A percentile compares a stretch with the other conserved stretches of the same genome.
Evolutionary conservation across 2,113 vertebrate genomes (phyloP).

Genomic region (human): GRCh38 chr7:20574501-20575000

Average conservation of each 20-base stretch:
- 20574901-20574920: neutral
- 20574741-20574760: neutral
- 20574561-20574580: neutral
- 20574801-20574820: neutral
- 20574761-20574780: neutral
- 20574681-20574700: neutral
- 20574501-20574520: constrained; percentile 4
- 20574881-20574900: neutral
- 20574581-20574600: neutral
- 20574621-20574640: neutral
- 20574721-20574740: neutral
- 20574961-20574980: neutral
- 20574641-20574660: neutral
- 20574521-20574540: neutral
- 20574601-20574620: neutral
- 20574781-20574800: neutral
- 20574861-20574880: neutral
- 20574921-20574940: neutral
- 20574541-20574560: neutral
- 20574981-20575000: neutral
- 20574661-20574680: neutral
- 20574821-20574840: neutral
- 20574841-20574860: neutral
- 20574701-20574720: neutral
- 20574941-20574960: neutral